A percentile compares a stretch with the other conserved stretches of the same genome.
These are phyloP conservation scores for Trachelus troglodyta DNA, from an alignment of 2,888 invertebrate genomes.

Conservation along the genomic window DNA sequence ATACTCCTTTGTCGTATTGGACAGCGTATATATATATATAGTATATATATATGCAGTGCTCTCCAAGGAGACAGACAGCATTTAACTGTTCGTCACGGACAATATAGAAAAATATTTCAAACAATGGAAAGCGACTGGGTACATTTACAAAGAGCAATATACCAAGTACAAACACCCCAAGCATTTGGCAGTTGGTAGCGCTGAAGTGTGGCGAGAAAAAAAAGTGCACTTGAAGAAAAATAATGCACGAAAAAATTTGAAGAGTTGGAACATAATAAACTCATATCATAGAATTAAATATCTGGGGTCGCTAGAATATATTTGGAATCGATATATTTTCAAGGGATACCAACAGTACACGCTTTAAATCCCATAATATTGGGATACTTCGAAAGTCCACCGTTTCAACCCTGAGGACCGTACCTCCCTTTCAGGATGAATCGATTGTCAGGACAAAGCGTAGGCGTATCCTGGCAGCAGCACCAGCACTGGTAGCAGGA, in stretches of 20 bases:
- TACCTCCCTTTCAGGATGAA: not conserved
- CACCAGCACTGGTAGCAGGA: not conserved
- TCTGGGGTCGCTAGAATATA: not conserved
- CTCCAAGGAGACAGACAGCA: not conserved
- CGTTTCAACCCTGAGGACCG: not conserved
- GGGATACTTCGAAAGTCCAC: not conserved
- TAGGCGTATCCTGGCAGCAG: conserved; percentile 2
- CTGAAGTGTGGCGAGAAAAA: not conserved
- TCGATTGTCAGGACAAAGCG: conserved; percentile 11
- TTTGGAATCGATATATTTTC: not conserved
- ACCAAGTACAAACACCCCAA: not conserved
- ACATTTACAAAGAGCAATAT: not conserved
- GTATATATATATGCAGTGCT: too few relatives aligned
- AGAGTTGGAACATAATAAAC: not conserved
- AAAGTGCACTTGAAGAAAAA: not conserved
- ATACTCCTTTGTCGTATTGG: not conserved
- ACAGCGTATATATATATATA: too few relatives aligned
- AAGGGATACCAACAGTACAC: not conserved
- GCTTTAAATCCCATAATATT: not conserved
- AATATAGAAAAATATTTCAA: conserved; percentile 42
- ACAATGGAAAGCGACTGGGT: conserved; percentile 32
- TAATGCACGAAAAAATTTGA: not conserved
- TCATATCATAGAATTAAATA: not conserved
- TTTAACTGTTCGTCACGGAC: conserved; percentile 37
- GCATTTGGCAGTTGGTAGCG: not conserved